These are phyloP conservation scores for Lamprotornis superbus DNA, from an alignment of 2,113 vertebrate genomes.

Conservation along the genomic window DNA sequence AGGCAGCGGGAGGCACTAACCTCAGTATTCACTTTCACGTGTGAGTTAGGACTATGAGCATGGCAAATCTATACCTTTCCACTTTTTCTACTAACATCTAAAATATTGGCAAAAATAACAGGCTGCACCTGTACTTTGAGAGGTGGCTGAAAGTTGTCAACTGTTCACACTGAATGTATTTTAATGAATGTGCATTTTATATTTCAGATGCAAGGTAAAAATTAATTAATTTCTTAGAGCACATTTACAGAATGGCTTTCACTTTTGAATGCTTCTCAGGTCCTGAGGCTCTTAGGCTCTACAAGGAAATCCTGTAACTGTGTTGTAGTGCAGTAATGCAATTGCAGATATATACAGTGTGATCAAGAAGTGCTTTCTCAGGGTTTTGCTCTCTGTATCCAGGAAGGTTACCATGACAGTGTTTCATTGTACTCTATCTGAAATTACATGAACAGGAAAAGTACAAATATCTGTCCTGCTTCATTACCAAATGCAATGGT, in stretches of 20 bases:
- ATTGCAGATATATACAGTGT: not conserved
- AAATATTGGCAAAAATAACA: not conserved
- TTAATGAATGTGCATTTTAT: not conserved
- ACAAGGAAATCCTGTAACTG: not conserved
- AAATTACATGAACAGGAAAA: not conserved
- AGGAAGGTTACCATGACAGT: not conserved
- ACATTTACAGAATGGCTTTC: not conserved
- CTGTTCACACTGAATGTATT: not conserved
- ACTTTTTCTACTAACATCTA: not conserved
- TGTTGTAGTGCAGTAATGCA: not conserved
- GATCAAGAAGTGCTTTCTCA: not conserved
- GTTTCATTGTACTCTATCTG: not conserved
- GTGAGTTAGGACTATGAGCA: not conserved
- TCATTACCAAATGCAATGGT: not conserved
- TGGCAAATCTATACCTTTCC: not conserved
- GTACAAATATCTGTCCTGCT: not conserved
- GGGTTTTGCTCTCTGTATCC: not conserved
- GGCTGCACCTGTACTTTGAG: not conserved
- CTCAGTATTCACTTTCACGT: not conserved
- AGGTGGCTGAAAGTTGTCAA: not conserved
- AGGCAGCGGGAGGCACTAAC: not conserved
- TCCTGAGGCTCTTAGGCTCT: not conserved
- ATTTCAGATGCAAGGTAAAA: not conserved
- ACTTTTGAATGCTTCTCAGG: not conserved
- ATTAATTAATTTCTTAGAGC: not conserved